phyloP scores from a whole-genome alignment of 2,888 invertebrate genomes.

The Hipparchia sbordonii region DNA sequence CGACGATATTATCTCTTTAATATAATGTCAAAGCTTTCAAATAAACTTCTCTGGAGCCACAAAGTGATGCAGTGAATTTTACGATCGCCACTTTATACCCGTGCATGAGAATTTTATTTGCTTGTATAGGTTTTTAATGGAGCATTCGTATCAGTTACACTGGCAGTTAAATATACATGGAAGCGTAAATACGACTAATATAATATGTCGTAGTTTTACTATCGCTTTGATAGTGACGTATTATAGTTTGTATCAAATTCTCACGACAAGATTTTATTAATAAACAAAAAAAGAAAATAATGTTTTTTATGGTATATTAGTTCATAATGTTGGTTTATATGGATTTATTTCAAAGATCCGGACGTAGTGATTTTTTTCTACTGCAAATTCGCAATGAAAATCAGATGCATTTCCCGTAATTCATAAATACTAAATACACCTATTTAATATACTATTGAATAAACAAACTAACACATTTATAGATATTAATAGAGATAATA shows the following conservation, averaged over 20 bases:
- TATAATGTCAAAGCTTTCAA: constrained; percentile 54
- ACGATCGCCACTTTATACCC: constrained; percentile 66
- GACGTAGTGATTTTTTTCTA: too few species aligned
- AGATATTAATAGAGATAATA: background rate
- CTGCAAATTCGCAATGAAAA: too few species aligned
- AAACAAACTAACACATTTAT: too few species aligned
- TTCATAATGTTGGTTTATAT: too few species aligned
- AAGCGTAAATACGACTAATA: constrained; percentile 34
- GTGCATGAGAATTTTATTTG: constrained; percentile 72
- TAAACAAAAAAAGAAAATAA: too few species aligned
- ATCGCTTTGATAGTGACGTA: background rate
- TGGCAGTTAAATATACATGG: constrained; percentile 52
- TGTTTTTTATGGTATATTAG: too few species aligned
- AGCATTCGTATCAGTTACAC: constrained; percentile 63
- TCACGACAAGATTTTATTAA: too few species aligned
- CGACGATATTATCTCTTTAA: constrained; percentile 24
- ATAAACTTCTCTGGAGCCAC: constrained; percentile 65
- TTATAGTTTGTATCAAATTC: background rate
- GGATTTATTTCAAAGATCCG: too few species aligned
- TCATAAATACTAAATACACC: too few species aligned
- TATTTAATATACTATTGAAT: too few species aligned
- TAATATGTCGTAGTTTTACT: background rate
- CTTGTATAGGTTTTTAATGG: constrained; percentile 74
- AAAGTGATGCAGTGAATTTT: constrained; percentile 73
- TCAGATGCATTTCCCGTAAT: too few species aligned